phyloP scores from a whole-genome alignment of 2,797 vertebrate genomes.

The Arnoldichthys spilopterus region DNA sequence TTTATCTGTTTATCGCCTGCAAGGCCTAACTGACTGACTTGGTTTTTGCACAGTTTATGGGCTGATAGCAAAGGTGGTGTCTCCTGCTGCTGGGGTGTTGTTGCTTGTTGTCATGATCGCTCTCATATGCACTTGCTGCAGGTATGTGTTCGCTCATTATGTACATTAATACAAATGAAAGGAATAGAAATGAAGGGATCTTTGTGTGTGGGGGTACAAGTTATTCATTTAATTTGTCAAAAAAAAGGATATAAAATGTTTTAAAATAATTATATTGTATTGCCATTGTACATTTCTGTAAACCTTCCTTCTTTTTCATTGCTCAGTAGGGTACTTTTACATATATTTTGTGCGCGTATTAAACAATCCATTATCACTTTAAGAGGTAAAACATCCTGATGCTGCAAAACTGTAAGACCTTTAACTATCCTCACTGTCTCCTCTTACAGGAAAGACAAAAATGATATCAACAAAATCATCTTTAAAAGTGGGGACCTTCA shows the following conservation, averaged over 20 bases:
- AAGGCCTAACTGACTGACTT: constrained; percentile 22
- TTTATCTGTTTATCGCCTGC: no score
- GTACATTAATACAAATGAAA: not conserved
- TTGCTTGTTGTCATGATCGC: constrained; percentile 89
- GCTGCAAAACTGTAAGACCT: not conserved
- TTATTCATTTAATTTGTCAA: no score
- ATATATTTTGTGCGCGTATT: not conserved
- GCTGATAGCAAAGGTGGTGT: constrained; percentile 93
- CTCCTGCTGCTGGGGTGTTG: constrained; percentile 89
- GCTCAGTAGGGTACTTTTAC: not conserved
- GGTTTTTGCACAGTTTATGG: constrained; percentile 85
- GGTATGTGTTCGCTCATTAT: constrained; percentile 69
- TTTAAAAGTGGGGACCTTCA: constrained; percentile 97
- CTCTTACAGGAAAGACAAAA: constrained; percentile 90
- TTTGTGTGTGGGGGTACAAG: no score
- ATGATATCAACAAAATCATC: constrained; percentile 98
- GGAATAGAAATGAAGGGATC: not conserved
- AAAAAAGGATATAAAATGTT: no score
- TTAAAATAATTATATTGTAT: no score
- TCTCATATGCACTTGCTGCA: constrained; percentile 91
- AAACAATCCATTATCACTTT: not conserved
- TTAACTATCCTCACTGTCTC: constrained; percentile 38
- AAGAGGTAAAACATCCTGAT: no score
- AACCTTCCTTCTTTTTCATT: not conserved
- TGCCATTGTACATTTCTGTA: no score